Conservation (phyloP, 1,140 invertebrate genomes). For the Drosophila asahinai region DNA sequence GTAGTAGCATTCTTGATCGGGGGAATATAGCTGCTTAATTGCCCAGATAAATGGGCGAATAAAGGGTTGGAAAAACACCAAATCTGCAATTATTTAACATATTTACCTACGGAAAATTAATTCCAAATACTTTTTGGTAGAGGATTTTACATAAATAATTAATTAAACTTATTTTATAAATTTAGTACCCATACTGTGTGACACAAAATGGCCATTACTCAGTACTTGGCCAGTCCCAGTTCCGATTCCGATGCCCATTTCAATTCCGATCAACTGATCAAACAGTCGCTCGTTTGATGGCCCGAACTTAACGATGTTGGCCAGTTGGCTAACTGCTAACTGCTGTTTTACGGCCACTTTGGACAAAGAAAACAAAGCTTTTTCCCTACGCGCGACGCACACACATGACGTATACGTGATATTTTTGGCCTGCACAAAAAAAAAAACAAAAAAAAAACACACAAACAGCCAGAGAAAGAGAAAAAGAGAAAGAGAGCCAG, state of each 20-base stretch:
- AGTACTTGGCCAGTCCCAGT: not conserved
- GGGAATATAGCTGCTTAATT: constrained; percentile 1
- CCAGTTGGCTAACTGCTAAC: constrained; percentile 30
- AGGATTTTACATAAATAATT: too few relatives aligned
- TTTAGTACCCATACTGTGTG: too few relatives aligned
- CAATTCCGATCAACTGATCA: constrained; percentile 27
- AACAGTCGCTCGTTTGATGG: constrained; percentile 29
- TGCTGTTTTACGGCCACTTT: constrained; percentile 40
- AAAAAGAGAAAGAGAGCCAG: not conserved
- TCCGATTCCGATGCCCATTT: constrained; percentile 3
- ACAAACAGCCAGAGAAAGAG: not conserved
- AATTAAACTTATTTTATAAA: too few relatives aligned
- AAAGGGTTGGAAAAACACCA: too few relatives aligned
- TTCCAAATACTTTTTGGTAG: too few relatives aligned
- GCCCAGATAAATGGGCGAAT: not conserved
- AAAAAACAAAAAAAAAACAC: not conserved
- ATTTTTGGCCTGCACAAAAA: constrained; percentile 37
- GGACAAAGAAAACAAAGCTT: constrained; percentile 31
- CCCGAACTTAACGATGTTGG: constrained; percentile 15
- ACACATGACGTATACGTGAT: constrained; percentile 52
- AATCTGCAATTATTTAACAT: too few relatives aligned
- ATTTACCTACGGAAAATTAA: too few relatives aligned
- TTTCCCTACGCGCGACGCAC: constrained; percentile 38
- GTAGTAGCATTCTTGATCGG: constrained; percentile 7
- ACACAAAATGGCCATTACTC: not conserved